These are phyloP conservation scores for Dendroctonus ponderosae DNA, from an alignment of 1,140 invertebrate species.

Conservation along the genomic window DNA sequence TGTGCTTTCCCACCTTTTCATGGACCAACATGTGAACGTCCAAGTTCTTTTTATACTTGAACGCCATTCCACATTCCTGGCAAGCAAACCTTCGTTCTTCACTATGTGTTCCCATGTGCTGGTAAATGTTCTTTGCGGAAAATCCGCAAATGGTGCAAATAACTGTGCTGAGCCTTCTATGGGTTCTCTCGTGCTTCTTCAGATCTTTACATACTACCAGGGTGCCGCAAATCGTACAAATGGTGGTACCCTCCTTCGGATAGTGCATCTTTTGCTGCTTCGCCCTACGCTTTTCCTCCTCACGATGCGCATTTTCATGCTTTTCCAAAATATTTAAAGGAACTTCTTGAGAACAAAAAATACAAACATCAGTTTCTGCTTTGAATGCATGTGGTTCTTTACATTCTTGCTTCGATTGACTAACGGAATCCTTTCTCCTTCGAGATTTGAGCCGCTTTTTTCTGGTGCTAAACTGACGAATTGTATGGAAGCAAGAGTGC, in stretches of 20 bases:
- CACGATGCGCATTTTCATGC: constrained; percentile 16
- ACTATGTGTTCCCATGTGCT: constrained; percentile 33
- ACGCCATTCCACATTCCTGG: constrained; percentile 39
- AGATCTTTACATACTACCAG: constrained; percentile 3
- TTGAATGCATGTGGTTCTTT: too few species aligned
- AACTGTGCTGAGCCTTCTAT: constrained; percentile 5
- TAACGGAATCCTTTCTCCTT: too few species aligned
- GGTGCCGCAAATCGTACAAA: constrained; percentile 20
- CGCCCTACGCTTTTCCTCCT: constrained; percentile 6
- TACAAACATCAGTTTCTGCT: constrained; percentile 22
- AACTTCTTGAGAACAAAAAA: constrained; percentile 25
- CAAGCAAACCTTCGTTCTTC: constrained; percentile 28
- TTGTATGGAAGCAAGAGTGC: too few species aligned
- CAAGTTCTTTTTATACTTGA: constrained; percentile 36
- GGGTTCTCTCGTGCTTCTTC: constrained; percentile 25
- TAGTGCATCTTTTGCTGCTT: constrained; percentile 2
- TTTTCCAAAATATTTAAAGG: neutral
- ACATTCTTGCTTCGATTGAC: too few species aligned
- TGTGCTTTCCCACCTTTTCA: constrained; percentile 59
- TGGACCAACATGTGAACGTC: constrained; percentile 64
- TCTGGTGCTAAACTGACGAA: too few species aligned
- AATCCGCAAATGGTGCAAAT: constrained; percentile 25
- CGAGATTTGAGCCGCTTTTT: too few species aligned
- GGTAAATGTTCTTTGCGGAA: constrained; percentile 22
- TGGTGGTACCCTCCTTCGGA: constrained; percentile 2